Base-by-base conservation (phyloP, 1,140 invertebrate genomes). In the Brachionus rotundiformis region DNA sequence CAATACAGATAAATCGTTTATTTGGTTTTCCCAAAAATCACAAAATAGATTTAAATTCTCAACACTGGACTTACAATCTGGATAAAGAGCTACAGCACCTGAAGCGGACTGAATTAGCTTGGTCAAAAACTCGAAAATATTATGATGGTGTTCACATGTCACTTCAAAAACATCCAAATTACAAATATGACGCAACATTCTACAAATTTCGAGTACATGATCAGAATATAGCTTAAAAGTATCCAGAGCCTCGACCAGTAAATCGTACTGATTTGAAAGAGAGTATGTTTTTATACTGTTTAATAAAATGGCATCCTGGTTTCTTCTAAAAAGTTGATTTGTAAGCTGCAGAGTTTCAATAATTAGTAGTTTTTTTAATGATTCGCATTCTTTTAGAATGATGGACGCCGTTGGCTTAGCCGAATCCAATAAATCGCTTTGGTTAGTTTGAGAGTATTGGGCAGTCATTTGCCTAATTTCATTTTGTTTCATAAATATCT, bases 11-110 rank as follows among this genome's bases (percentile, higher is more conserved):
- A 97, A 91, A 85, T 98, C 95, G 27, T 92, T 92, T 83, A 95
- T 92, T 49, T 98, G 90, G 89, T 94, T 93, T 84, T 95, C 93
- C 95, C 96, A 98, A 91, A 96, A 95, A 86, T 98, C 95, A 59
- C 94, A 92, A 87, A 98, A 98, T 65, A 98, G 95, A 90, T 98
- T 95, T 13, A 98, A 91, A 89, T 98, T 98, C 87, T 98, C 96
- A 85, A 95, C 92, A 36, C 95, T 95, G 82, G 97, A 96, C 88
- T 96, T 95, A 85, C 95, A 97, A 68, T 91, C 92, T 0, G 96
- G 94, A 90, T 97, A 93, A 27, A 54, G 31, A 6, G 44, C 49
- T 8, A 41, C 75, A 31, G 75, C 47, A 3, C 49, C 75, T 1
- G 75, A 33, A 41, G 49, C 25, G 1, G 44, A 61, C 16, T 73